phyloP scores from a whole-genome alignment of 2,888 invertebrate genomes.

The Amaurobius ferox region DNA sequence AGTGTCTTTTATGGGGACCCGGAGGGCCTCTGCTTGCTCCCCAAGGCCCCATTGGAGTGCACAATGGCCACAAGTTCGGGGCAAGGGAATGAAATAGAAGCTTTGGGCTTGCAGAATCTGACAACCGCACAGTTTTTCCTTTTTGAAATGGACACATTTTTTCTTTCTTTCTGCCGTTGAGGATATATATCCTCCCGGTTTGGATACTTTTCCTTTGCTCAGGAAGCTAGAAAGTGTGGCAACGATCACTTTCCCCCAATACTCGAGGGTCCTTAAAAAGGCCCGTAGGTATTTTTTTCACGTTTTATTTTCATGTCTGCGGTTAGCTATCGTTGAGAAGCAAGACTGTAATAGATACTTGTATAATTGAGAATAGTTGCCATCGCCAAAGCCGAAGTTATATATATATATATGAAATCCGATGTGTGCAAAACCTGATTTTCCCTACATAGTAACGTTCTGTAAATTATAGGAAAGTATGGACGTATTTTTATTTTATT shows the following conservation, averaged over 20 bases:
- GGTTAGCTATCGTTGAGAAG: too few relatives aligned
- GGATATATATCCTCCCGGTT: background rate
- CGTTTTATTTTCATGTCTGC: too few relatives aligned
- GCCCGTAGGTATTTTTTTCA: too few relatives aligned
- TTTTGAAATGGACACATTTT: background rate
- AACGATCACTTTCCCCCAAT: background rate
- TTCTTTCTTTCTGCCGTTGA: background rate
- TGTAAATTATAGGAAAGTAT: too few relatives aligned
- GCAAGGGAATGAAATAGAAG: background rate
- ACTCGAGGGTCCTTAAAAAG: background rate
- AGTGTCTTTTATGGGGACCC: conserved; percentile 1
- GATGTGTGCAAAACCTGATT: too few relatives aligned
- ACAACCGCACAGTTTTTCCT: background rate
- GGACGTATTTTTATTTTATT: too few relatives aligned
- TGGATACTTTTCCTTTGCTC: background rate
- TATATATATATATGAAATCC: too few relatives aligned
- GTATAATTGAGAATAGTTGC: too few relatives aligned
- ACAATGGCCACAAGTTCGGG: background rate
- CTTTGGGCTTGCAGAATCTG: background rate
- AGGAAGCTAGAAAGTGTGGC: background rate
- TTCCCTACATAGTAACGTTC: too few relatives aligned
- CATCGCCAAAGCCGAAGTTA: too few relatives aligned
- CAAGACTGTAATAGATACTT: too few relatives aligned
- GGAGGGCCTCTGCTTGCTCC: background rate
- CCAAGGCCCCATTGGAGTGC: background rate